These are phyloP conservation scores for Drosophila quadrilineata DNA, from an alignment of 1,140 invertebrate species.

Conservation along the genomic window DNA sequence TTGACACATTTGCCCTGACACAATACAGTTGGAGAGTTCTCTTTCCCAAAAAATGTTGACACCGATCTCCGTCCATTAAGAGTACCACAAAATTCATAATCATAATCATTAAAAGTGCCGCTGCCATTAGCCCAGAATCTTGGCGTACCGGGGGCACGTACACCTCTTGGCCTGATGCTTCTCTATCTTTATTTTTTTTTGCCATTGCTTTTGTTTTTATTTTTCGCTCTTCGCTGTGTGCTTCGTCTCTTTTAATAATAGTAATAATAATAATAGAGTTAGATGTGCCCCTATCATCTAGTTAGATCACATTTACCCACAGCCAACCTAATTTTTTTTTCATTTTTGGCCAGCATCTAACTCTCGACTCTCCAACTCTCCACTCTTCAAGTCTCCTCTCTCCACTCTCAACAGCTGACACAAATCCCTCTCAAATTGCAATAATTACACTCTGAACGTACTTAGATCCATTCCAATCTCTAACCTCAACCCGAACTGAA, in stretches of 20 bases:
- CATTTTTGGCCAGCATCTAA: constrained; percentile 6
- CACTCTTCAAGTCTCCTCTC: no score
- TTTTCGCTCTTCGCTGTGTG: no score
- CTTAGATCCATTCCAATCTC: no score
- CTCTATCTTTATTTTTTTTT: no score
- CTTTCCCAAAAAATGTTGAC: constrained; percentile 54
- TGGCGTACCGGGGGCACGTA: no score
- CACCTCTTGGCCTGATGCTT: no score
- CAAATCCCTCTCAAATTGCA: constrained; percentile 49
- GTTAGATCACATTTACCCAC: constrained; percentile 57
- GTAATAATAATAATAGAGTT: constrained; percentile 30
- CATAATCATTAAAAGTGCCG: constrained; percentile 69
- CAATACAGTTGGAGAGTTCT: constrained; percentile 18
- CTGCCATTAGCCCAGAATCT: constrained; percentile 72
- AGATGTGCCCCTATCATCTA: constrained; percentile 26
- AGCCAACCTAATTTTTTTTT: constrained; percentile 64
- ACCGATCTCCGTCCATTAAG: constrained; percentile 52
- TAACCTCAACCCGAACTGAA: no score
- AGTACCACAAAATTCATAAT: constrained; percentile 60
- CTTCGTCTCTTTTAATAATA: no score
- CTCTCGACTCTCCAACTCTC: constrained; percentile 1
- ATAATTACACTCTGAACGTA: constrained; percentile 49
- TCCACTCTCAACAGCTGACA: constrained; percentile 52
- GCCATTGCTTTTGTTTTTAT: no score
- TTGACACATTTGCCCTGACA: constrained; percentile 34